Evolutionary conservation across 2,888 invertebrate genomes (phyloP), one percentile per base, ranked within the genome.

Genomic region (Margaritifera margaritifera): DNA sequence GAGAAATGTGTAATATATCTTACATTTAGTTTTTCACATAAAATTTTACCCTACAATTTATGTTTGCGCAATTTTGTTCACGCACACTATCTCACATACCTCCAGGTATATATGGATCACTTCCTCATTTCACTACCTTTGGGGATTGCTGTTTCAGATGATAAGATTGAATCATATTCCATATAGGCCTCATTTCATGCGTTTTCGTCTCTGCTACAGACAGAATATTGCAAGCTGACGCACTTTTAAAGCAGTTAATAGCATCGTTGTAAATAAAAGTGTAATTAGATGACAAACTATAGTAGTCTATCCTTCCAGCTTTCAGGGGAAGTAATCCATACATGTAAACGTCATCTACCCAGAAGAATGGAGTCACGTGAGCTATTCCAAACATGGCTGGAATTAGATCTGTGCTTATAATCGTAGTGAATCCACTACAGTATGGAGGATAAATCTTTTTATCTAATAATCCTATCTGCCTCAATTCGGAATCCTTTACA

Each of bases 301-400:
- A n/a, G 19, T 22, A 56, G 11, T 24, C 11, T n/a, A 61, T 51
- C 5, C 50, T 51, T 42, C 22, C 22, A 42, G 50, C 50, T 31
- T 51, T 61, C 50, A 51, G 11, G 6, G 61, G 61, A 20, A 61
- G 51, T n/a, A 61, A 11, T 20, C 61, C 61, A 51, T 50, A 61
- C n/a, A 61, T 0, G 50, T 61, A 61, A 24, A 27, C 31, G 20
- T 61, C 61, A 24, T 61, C 61, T 8, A 61, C 42, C 61, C 61
- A 61, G 51, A 61, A 61, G 50, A 61, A 61, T 42, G 61, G 61
- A 42, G 42, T 42, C 4, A 8, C 0, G 22, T 50, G 20, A 15
- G 61, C 24, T 22, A 51, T 51, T 19, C 31, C 50, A 24, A n/a
- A 61, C 20, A 61, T 18, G 50, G 31, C 22, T 61, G 61, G 61